Base-by-base conservation (phyloP, 2,797 vertebrate species). In the Pangasius sanitwongsei region DNA sequence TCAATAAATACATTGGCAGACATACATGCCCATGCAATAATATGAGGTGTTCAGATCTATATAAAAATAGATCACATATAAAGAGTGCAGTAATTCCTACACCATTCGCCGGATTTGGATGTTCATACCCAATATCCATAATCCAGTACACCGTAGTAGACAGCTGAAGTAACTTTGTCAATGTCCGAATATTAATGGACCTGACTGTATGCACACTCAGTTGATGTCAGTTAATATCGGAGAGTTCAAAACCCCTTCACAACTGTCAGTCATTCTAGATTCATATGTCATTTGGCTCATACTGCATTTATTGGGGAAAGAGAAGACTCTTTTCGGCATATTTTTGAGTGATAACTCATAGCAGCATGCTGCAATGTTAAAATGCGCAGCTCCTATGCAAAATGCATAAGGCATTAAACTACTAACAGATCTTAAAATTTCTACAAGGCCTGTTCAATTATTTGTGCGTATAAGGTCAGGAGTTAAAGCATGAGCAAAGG, bases 71-170 rank as follows among this genome's bases (percentile, higher is more conserved):
- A 0, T 48, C 23, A 53, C 5, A 16, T n/a, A 55, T 18, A 20
- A 81, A 81, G 6, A n/a, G 23, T 4, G 11, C 5, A 88, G 83
- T 88, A 89, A 91, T 89, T 93, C 91, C 88, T 93, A 88, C 90
- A 90, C 90, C 25, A 25, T 90, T 93, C 75, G 88, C 89, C 88
- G 37, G 78, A 93, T 93, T 80, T 88, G 87, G 28, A 89, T 91
- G 87, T 89, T 87, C 91, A 91, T 74, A 57, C 41, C 83, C 82
- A 12, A 34, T 55, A 15, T 55, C 53, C 53, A 55, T 72, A 72
- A 20, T 55, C 8, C 11, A 13, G 31, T 67, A 16, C 31, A n/a
- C 65, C 2, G 1, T 67, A 15, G 12, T 20, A 69, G n/a, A 69
- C 12, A 69, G 65, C 13, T 69, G 34, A 70, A 34, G 34, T 31